Evolutionary conservation across 1,140 invertebrate species (phyloP), one percentile per base, ranked within the genome.

Genomic region (Drosophila insularis): DNA sequence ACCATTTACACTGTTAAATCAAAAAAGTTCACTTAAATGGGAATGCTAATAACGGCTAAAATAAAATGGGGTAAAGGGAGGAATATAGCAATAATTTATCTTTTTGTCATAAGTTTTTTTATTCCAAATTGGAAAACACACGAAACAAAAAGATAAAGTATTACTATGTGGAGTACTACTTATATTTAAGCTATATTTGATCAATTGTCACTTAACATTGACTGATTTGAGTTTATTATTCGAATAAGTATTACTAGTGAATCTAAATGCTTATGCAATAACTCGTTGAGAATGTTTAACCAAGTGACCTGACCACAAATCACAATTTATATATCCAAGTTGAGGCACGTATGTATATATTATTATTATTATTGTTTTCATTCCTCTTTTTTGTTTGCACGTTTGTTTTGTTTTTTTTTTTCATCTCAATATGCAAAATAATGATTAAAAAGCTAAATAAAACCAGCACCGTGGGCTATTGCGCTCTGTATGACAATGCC

Each of bases 401-500:
- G 53, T 39, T 50, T 27, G 56, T 13, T 19, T 21, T 54, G 4
- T 23, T 63, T 13, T 19, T 32, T 54, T 10, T 67, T 59, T 59
- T 50, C 43, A 10, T 11, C 71, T 79, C 55, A 80, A 82, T 77
- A 89, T 89, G 84, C 84, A 80, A 82, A 86, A 86, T 53, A 63
- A 76, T 56, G 60, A 67, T 72, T 19, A 68, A 61, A 75, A 60
- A 11, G 43, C 17, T 50, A 65, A 63, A 21, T 63, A 61, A 46
- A 53, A 71, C 60, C 19, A 71, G 63, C 14, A 50, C 40, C 62
- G 55, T 32, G 60, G 64, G 64, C 32, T 67, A 62, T 69, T 86
- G 68, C 64, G 27, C 67, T 50, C 72, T 59, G 72, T 69, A 82
- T 89, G 82, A 87, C 76, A 87, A 89, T 87, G 82, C 67, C 82